Evolutionary conservation across 2,113 vertebrate genomes (phyloP), one percentile per base, ranked within the genome.

Genomic region (Ochotona princeps): DNA sequence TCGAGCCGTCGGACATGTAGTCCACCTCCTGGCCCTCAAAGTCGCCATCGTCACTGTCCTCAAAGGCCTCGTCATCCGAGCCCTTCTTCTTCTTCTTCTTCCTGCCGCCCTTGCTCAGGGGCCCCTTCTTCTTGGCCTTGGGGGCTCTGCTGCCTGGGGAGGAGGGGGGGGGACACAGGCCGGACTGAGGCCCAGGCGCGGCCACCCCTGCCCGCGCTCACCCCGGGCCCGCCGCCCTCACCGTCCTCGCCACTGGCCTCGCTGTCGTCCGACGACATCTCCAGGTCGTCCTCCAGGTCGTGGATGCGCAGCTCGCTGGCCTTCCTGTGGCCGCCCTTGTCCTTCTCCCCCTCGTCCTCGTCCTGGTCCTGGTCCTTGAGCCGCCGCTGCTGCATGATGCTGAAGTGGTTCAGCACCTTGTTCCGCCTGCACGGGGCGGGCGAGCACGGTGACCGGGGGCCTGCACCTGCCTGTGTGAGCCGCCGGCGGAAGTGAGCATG

Each of bases 371-470:
- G 98, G 95, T 99, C 99, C 88, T 98, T 98, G 51, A 99, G 97
- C 9, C 99, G 98, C 70, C 98, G 98, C 97, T 99, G 99, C 93
- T 99, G 98, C 99, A 99, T 99, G 97, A 99, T 99, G 97, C 98
- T 99, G 97, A 99, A 99, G 97, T 99, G 99, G 97, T 99, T 99
- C 87, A 99, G 98, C 69, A 99, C 99, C 93, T 99, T 99, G 98
- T 99, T 99, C 83, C 99, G 98, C 97, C 99, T 99, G 23, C 3
- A 18, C 32, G 32, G 32, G 20, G 10, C 17, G 10, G 20, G 54
- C 0, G 5, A 23, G n/a, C 1, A 23, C 13, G 14, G 72, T 2
- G 87, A 21, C n/a, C 32, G 30, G 69, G 14, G 26, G 5, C 63
- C 63, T 26, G 9, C 25, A 57, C 54, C 54, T 17, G 54, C 54